Evolutionary conservation across 2,113 vertebrate genomes (phyloP), one percentile per base, ranked within the genome.

Genomic region (Crotophaga sulcirostris): DNA sequence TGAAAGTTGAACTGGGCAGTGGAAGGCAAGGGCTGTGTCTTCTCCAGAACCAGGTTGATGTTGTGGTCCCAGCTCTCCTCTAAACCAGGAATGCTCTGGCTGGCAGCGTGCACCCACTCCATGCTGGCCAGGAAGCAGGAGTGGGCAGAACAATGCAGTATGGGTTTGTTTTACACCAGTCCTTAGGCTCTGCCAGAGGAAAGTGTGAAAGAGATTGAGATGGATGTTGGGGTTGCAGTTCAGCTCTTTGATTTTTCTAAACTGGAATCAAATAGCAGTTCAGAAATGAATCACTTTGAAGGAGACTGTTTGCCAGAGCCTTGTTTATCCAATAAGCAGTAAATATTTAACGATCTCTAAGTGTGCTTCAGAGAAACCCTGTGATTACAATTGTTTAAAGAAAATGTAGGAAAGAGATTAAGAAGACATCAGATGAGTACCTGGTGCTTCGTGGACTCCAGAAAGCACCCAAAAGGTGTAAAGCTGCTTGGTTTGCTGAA

Each of bases 311-410:
- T 92, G 58, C 78, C 84, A 79, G 31, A 84, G 85, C 60, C 60
- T 84, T 93, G 54, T 87, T 93, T 93, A 87, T 85, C 93, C 56
- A 74, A 68, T 51, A 36, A 82, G 34, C 38, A 42, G 78, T 38
- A 85, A 85, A 83, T 56, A 90, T 95, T 82, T 90, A 92, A 90
- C 3, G 0, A 28, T 64, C 78, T 81, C 29, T 0, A 34, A 87
- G 88, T 42, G 60, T 89, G 82, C 88, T 95, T 92, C 88, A 88
- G 82, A 78, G 62, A 84, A 85, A 75, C 66, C 17, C 42, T n/a
- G 66, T 79, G 85, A 72, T 88, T 87, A 82, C 82, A 75, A 38
- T 63, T 93, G 74, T 83, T 90, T 87, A 45, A 70, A 75, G 56
- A 75, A 79, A 45, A 58, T 82, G 64, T 36, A 81, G 66, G 24